Evolutionary conservation across 2,888 invertebrate genomes (phyloP).

Genomic region (Drosophila melanocephala): DNA sequence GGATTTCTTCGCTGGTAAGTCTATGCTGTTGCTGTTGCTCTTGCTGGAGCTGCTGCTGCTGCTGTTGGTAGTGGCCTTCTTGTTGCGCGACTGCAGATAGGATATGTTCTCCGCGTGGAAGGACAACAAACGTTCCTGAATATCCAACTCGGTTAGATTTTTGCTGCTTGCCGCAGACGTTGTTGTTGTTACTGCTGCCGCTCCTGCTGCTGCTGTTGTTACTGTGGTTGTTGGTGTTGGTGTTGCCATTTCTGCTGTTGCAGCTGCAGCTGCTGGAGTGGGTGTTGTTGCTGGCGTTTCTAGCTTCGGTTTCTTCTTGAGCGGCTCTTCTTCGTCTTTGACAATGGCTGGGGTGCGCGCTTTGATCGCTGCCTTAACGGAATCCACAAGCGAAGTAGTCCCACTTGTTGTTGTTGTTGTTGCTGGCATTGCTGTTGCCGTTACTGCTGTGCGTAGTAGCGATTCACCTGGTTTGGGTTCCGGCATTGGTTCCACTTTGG

Average conservation of each 20-base stretch:
- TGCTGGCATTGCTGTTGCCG: conserved; percentile 16
- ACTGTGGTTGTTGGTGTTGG: conserved; percentile 6
- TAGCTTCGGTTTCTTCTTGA: conserved; percentile 71
- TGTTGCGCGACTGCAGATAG: conserved; percentile 88
- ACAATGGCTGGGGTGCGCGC: conserved; percentile 17
- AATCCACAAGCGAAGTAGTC: conserved; percentile 25
- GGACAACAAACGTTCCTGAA: conserved; percentile 88
- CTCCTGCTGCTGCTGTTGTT: conserved; percentile 9
- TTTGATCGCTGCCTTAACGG: conserved; percentile 46
- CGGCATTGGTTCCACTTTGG: conserved; percentile 42
- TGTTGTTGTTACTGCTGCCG: conserved; percentile 7
- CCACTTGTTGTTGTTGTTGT: conserved; percentile 8
- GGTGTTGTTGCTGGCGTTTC: conserved; percentile 33
- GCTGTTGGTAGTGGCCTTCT: conserved; percentile 83
- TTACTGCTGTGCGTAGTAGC: conserved; percentile 46
- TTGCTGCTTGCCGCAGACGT: conserved; percentile 48
- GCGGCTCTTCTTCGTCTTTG: conserved; percentile 70
- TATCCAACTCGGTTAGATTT: conserved; percentile 87
- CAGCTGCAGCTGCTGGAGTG: neutral
- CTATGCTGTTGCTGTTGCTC: conserved; percentile 31
- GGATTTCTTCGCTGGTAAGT: conserved; percentile 40
- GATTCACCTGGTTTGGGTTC: conserved; percentile 71
- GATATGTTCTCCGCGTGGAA: conserved; percentile 89
- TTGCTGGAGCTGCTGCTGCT: conserved; percentile 35
- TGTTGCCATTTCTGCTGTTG: conserved; percentile 1